Percentiles rank a stretch among this genome's conserved stretches.
These are phyloP conservation scores for Acanthosepion lycidas DNA, from an alignment of 2,888 invertebrate species.

Conservation along the genomic window DNA sequence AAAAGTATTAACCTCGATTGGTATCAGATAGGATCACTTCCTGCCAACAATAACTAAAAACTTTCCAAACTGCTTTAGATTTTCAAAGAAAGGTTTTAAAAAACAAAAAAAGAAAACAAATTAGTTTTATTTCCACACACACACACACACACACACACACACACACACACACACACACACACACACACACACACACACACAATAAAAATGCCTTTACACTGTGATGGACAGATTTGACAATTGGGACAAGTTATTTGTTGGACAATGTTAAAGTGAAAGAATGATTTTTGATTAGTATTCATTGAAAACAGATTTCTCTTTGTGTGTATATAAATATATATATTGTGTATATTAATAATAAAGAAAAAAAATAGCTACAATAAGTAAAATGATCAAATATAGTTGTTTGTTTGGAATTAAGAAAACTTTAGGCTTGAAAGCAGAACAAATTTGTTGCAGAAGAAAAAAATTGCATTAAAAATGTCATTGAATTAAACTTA, in stretches of 20 bases:
- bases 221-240: constrained; percentile 11
- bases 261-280: background rate
- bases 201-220: background rate
- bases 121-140: background rate
- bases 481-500: too few relatives aligned
- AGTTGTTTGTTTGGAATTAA: background rate
- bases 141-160: too few relatives aligned
- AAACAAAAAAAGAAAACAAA: background rate
- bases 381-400: background rate
- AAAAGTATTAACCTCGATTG: background rate
- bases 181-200: background rate
- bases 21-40: background rate
- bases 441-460: too few relatives aligned
- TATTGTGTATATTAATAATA: constrained; percentile 21
- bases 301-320: background rate
- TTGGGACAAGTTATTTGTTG: background rate
- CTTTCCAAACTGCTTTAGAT: background rate
- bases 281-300: background rate
- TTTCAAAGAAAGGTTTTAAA: too few relatives aligned
- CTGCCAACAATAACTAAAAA: background rate
- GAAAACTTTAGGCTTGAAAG: too few relatives aligned
- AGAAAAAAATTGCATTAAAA: too few relatives aligned
- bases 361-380: background rate
- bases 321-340: background rate
- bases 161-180: background rate